Conservation (phyloP, 2,888 invertebrate genomes). For the Omphaloscelis lunosa region DNA sequence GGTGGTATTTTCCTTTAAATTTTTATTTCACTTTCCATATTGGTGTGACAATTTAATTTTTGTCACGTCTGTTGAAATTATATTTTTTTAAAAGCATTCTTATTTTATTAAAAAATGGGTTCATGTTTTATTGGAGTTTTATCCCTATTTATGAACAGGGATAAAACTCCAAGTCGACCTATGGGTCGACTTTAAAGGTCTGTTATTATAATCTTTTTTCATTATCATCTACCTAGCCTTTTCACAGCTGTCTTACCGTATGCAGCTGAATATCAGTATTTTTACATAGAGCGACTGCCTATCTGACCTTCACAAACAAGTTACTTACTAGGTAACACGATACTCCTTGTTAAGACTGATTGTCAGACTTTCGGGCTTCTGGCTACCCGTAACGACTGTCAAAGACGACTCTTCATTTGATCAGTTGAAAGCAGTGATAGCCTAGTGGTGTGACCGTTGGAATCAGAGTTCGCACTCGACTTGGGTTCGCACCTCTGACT, state of each 20-base stretch:
- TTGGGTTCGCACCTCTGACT: too few relatives aligned
- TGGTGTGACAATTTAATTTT: conserved; percentile 7
- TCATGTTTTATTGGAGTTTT: background rate
- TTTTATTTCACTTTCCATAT: background rate
- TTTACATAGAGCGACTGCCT: background rate
- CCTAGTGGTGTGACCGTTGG: too few relatives aligned
- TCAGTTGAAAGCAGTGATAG: too few relatives aligned
- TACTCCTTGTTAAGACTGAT: too few relatives aligned
- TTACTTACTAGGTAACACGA: background rate
- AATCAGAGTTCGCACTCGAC: too few relatives aligned
- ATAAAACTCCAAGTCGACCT: too few relatives aligned
- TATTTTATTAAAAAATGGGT: background rate
- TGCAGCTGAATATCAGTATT: background rate
- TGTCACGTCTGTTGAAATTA: background rate
- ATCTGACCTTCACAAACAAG: too few relatives aligned
- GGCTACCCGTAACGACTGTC: background rate
- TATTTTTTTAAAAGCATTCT: background rate
- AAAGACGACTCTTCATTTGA: background rate
- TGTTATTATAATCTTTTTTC: background rate
- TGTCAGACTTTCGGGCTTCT: background rate
- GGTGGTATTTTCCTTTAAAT: too few relatives aligned
- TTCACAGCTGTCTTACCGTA: background rate
- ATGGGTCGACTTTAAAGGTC: too few relatives aligned
- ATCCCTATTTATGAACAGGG: too few relatives aligned
- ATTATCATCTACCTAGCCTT: background rate